Conservation (phyloP, 30 jellyfish, hydroid and myxozoan species). For the Chrysaora quinquecirrha region DNA sequence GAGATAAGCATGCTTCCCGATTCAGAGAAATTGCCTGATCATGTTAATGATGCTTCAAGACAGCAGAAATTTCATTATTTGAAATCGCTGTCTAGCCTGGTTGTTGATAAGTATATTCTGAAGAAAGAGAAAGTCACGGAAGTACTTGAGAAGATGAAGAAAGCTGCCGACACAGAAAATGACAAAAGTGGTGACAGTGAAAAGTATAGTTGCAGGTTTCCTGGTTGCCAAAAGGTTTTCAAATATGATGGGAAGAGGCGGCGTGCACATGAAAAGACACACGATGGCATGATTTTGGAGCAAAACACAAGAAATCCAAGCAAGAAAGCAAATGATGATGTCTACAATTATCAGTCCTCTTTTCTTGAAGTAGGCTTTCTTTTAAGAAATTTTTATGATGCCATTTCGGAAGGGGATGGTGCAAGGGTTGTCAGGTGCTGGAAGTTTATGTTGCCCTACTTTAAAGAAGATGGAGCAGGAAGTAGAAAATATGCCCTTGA, state of each 20-base stretch:
- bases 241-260: constrained; percentile 13
- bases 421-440: constrained; percentile 29
- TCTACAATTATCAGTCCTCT: constrained; percentile 3
- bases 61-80: background rate
- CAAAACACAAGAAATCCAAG: background rate
- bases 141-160: background rate
- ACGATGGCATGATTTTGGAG: constrained; percentile 7
- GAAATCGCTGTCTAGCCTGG: background rate
- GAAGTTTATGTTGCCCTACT: constrained; percentile 32
- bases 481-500: constrained; percentile 47
- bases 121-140: background rate
- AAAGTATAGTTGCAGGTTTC: background rate
- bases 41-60: background rate
- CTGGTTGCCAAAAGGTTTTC: constrained; percentile 7
- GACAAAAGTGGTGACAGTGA: constrained; percentile 1
- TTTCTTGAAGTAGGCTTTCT: background rate
- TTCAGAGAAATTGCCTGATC: constrained; percentile 1
- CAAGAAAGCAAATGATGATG: background rate
- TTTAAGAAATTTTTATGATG: constrained; percentile 10
- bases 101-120: constrained; percentile 12
- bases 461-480: constrained; percentile 22
- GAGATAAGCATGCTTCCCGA: constrained; percentile 1
- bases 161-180: background rate
- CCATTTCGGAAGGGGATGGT: constrained; percentile 47
- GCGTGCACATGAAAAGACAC: constrained; percentile 14